Evolutionary conservation across 2,888 invertebrate genomes (phyloP).

Genomic region (Agrochola macilenta): DNA sequence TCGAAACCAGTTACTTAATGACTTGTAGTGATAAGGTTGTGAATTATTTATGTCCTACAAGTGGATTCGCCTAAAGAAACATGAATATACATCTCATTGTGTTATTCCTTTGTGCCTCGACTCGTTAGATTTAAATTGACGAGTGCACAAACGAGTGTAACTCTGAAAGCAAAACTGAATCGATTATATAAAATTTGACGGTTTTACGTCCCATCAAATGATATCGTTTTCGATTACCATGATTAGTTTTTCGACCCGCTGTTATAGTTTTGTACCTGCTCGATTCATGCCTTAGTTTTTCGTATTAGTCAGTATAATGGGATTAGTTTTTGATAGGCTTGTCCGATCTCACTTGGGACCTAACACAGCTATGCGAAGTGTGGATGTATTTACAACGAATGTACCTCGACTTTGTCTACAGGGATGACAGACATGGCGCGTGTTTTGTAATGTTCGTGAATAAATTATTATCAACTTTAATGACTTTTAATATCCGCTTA

Average conservation of each 20-base stretch:
- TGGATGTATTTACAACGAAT: neutral
- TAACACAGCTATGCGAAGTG: conserved; percentile 15
- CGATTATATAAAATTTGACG: conserved; percentile 36
- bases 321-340: conserved; percentile 36
- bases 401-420: conserved; percentile 11
- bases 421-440: conserved; percentile 12
- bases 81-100: conserved; percentile 33
- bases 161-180: conserved; percentile 47
- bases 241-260: conserved; percentile 43
- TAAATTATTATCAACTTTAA: conserved; percentile 19
- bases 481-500: conserved; percentile 9
- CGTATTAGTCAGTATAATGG: conserved; percentile 11
- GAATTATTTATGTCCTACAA: conserved; percentile 42
- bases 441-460: conserved; percentile 9
- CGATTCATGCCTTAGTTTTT: conserved; percentile 1
- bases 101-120: conserved; percentile 45
- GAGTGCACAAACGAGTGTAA: conserved; percentile 38
- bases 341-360: conserved; percentile 10
- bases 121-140: conserved; percentile 42
- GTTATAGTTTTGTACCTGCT: conserved; percentile 9
- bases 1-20: conserved; percentile 46
- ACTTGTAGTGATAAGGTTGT: conserved; percentile 35
- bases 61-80: conserved; percentile 32
- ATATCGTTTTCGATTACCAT: conserved; percentile 44
- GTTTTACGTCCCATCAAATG: conserved; percentile 38